Percentiles rank a stretch among this genome's conserved stretches.
These are phyloP conservation scores for Tarsius wallacei DNA, from an alignment of 2,797 vertebrate species.

Conservation along the genomic window DNA sequence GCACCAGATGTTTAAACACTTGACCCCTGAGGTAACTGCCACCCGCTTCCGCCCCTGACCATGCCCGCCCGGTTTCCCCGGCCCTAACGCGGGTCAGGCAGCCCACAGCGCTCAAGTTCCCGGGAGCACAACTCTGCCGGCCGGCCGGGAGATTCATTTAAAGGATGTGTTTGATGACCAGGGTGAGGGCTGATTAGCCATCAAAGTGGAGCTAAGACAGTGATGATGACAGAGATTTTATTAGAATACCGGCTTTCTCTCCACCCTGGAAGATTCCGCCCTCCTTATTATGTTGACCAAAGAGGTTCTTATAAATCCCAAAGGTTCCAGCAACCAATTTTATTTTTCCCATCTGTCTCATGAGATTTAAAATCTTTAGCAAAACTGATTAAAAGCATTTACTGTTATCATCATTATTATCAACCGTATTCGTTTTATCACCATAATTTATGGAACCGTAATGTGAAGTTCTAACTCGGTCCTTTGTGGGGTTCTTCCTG, in stretches of 20 bases:
- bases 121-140: neutral
- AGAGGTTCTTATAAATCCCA: neutral
- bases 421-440: neutral
- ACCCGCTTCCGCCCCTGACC: slow-evolving; percentile 70
- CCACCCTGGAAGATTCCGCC: neutral
- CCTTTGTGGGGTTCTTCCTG: neutral
- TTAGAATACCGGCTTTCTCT: neutral
- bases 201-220: neutral
- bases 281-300: neutral
- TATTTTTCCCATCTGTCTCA: neutral
- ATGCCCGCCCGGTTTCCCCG: slow-evolving; percentile 60
- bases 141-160: slow-evolving; percentile 84
- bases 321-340: neutral
- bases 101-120: slow-evolving; percentile 65
- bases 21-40: slow-evolving; percentile 89
- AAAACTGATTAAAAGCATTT: neutral
- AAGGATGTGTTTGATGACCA: slow-evolving; percentile 77
- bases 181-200: neutral
- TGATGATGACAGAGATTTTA: neutral
- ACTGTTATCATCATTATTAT: neutral
- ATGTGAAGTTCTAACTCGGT: neutral
- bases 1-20: slow-evolving; percentile 89
- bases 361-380: neutral
- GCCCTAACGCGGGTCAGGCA: slow-evolving; percentile 81
- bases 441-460: neutral